Base-by-base conservation (phyloP, 2,113 vertebrate genomes). In the Camelus bactrianus region DNA sequence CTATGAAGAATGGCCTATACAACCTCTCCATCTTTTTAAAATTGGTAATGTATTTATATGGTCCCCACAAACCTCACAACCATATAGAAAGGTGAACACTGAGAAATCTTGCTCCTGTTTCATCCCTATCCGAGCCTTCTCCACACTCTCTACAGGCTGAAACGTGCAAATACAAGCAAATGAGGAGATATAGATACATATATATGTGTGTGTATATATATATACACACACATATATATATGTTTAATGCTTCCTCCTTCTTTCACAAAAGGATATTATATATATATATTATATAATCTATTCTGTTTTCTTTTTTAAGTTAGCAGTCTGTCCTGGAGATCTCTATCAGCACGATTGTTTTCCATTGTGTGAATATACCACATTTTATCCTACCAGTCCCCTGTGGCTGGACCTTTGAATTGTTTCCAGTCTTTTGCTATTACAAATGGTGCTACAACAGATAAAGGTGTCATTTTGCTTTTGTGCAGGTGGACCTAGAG, bases 381-480 rank as follows among this genome's bases (percentile, higher is more conserved):
- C 28, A 56, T 48, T 95, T 72, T 60, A 60, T 89, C 52, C 8
- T 1, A 15, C 46, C 50, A 80, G 9, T 56, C 35, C 5, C 24
- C 19, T 86, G 10, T 12, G 15, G 8, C 58, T 17, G 24, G 67
- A 10, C 54, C 54, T 69, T 38, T 58, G 60, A 52, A 30, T 48
- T 64, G 4, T 70, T 48, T 35, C 30, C 42, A 46, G 12, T 50
- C 83, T 77, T 73, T 28, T 15, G 46, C 58, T 90, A 4, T 64
- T 70, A 77, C n/a, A 62, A 22, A 62, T 0, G 5, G 38, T 9
- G 6, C 77, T 50, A 5, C 70, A 24, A 30, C 30, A 48, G 52
- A 91, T 65, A 56, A n/a, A 95, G 79, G 52, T 83, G 30, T 69
- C 64, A 52, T 75, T 35, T 56, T 92, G 93, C 64, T 35, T 20